phyloP scores from a whole-genome alignment of 2,797 vertebrate genomes.

The Kryptopterus vitreolus region DNA sequence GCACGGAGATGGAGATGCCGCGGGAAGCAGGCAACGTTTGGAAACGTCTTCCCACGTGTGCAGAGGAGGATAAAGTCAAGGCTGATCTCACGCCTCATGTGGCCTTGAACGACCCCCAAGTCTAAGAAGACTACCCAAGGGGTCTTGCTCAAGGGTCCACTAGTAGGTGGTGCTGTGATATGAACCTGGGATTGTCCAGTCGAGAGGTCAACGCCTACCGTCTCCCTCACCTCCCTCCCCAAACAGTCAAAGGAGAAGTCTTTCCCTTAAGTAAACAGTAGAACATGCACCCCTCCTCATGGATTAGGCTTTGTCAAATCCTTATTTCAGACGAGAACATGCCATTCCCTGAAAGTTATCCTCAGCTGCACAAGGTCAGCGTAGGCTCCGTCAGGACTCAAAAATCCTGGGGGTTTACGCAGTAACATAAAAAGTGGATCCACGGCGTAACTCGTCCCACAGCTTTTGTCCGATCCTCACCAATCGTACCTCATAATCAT shows the following conservation, averaged over 20 bases:
- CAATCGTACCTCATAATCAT: no score
- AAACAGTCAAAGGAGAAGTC: background rate
- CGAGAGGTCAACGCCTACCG: no score
- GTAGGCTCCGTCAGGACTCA: background rate
- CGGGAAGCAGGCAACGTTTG: background rate
- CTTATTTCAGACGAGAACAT: background rate
- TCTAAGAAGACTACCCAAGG: constrained; percentile 23
- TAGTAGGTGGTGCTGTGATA: no score
- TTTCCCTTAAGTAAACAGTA: constrained; percentile 9
- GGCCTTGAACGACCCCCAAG: constrained; percentile 9
- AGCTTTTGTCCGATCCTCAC: no score
- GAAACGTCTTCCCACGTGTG: background rate
- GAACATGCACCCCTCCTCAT: background rate
- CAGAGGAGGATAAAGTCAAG: background rate
- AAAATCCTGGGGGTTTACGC: background rate
- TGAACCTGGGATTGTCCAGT: no score
- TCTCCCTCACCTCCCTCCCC: no score
- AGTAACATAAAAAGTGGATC: background rate
- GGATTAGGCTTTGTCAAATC: constrained; percentile 15
- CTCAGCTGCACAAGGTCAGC: background rate
- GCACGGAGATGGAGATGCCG: background rate
- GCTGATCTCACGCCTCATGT: background rate
- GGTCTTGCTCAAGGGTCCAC: no score
- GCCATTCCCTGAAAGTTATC: constrained; percentile 3
- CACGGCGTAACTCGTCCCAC: no score